Base-by-base conservation (phyloP, 2,888 invertebrate species). In the Tridacna gigas region DNA sequence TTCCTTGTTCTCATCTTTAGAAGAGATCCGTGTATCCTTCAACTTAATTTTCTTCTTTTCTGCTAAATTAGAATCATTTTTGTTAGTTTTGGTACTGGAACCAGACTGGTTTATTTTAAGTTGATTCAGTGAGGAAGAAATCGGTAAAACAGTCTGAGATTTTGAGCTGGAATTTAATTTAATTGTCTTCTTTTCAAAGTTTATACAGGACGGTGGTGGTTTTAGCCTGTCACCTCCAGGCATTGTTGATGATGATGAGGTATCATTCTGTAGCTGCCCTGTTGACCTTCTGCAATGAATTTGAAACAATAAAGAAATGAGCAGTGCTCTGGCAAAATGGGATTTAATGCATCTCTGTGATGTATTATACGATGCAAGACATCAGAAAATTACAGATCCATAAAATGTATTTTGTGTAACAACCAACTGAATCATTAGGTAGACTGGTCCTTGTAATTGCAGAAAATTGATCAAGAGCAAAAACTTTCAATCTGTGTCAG, bases 171-270 rank as follows among this genome's bases (percentile, higher is more conserved):
- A 82, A 45, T 77, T 85, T 13, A 93, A 83, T 82, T 91, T 92
- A 28, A 93, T 90, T 45, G 87, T 90, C 86, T 93, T 93, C 77
- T 89, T 91, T 11, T 90, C 86, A 80, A 88, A 88, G 79, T 92
- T 90, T 18, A 93, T 88, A 80, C 90, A 91, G 12, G 92, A 90
- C 56, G 91, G 91, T 11, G 92, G 93, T 11, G 91, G 92, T 78
- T 93, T 93, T 22, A 93, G 82, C 5, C 92, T 86, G 37, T 90
- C 89, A 22, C 83, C 88, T 18, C 63, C 61, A 25, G 66, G 28
- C 37, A 80, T 37, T 60, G 81, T n/a, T 25, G 77, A 79, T 7
- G 86, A 66, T 37, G 90, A 88, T 56, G 90, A 56, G 2, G 37
- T 7, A 56, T 56, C 18, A 56, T 56, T 56, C 20, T 56, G 56